Evolutionary conservation across 2,797 vertebrate genomes (phyloP).

Genomic region (Harpagifer antarcticus): DNA sequence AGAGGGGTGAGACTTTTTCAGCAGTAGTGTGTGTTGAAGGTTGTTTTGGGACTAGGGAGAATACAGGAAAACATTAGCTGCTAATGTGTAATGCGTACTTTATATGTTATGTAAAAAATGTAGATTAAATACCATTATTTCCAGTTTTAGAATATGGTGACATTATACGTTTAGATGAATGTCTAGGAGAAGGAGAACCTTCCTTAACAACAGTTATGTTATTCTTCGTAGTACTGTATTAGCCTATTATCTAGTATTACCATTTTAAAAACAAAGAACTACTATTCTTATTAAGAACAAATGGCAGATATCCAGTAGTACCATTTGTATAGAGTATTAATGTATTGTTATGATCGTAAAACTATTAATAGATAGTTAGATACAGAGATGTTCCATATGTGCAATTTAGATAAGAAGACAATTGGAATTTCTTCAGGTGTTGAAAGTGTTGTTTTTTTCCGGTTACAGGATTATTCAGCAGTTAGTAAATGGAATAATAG

Average conservation of each 20-base stretch:
- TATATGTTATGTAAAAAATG: background rate
- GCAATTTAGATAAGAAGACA: background rate
- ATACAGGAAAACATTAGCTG: background rate
- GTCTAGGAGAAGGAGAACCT: background rate
- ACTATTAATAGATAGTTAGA: background rate
- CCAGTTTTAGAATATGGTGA: background rate
- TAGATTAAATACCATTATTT: background rate
- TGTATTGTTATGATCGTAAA: background rate
- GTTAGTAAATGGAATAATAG: constrained; percentile 96
- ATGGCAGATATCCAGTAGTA: background rate
- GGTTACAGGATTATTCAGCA: constrained; percentile 95
- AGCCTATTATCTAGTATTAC: background rate
- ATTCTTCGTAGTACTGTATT: background rate
- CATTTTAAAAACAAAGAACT: background rate
- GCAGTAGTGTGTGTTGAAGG: constrained; percentile 15
- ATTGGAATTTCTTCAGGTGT: background rate
- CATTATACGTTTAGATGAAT: constrained; percentile 1
- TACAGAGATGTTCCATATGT: background rate
- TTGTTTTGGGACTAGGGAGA: constrained; percentile 7
- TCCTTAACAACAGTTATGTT: background rate
- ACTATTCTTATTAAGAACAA: background rate
- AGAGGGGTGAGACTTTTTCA: constrained; percentile 88
- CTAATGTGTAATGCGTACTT: background rate
- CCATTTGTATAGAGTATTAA: background rate
- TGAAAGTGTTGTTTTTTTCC: background rate